A percentile compares a stretch with the other conserved stretches of the same genome.
Conservation (phyloP, 1,140 invertebrate genomes). For the Augochlora pura region DNA sequence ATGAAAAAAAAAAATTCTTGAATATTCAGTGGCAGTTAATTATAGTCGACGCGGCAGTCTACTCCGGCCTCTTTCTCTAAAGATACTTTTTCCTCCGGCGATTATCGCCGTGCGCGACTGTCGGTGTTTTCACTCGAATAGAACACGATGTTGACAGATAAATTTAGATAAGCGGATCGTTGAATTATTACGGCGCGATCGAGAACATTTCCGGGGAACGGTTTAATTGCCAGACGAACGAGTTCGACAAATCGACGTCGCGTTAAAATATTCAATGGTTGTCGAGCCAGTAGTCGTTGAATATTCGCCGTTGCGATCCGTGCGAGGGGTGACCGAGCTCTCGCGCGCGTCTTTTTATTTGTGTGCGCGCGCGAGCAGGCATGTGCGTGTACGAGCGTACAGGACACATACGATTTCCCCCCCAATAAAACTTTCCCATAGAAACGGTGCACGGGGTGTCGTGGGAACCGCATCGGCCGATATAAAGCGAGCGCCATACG, state of each 20-base stretch:
- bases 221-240: too few relatives aligned
- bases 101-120: too few relatives aligned
- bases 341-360: not conserved
- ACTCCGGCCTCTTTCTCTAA: too few relatives aligned
- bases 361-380: too few relatives aligned
- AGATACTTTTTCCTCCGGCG: too few relatives aligned
- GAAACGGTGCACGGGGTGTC: conserved; percentile 66
- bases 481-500: conserved; percentile 67
- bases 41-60: too few relatives aligned
- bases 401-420: conserved; percentile 66
- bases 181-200: too few relatives aligned
- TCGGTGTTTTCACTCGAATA: too few relatives aligned
- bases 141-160: too few relatives aligned
- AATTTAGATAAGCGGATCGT: too few relatives aligned
- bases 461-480: conserved; percentile 74
- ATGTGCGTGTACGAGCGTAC: conserved; percentile 23
- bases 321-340: conserved; percentile 39
- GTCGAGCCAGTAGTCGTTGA: not conserved
- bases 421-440: conserved; percentile 74
- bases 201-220: not conserved
- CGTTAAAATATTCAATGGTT: not conserved
- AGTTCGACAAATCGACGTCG: not conserved
- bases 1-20: too few relatives aligned
- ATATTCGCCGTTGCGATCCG: conserved; percentile 45
- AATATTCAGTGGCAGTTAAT: too few relatives aligned